Percentiles rank a stretch among this genome's conserved stretches.
These are phyloP conservation scores for Progne subis DNA, from an alignment of 2,113 vertebrate species.

Conservation along the genomic window DNA sequence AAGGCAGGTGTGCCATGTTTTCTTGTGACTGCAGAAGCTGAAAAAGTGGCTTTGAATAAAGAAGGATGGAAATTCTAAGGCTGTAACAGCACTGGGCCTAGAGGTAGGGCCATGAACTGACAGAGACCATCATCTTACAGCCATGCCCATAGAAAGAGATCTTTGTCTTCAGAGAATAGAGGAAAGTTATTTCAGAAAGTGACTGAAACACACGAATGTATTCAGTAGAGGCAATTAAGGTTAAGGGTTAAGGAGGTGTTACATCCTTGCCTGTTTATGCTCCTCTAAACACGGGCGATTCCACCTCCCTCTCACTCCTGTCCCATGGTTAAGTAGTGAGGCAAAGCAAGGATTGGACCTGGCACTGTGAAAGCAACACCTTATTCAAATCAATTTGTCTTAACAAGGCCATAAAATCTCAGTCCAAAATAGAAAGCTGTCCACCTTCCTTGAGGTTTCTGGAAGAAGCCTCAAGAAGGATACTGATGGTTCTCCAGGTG, in stretches of 20 bases:
- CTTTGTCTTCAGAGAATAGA: not conserved
- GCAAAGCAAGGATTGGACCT: not conserved
- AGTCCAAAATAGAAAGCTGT: not conserved
- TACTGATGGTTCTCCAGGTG: not conserved
- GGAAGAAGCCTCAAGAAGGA: not conserved
- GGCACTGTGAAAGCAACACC: not conserved
- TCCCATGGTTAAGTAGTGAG: not conserved
- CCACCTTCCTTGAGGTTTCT: not conserved
- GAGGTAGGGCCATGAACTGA: not conserved
- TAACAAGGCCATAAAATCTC: not conserved
- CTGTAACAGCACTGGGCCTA: not conserved
- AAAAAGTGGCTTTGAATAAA: slow-evolving; percentile 15
- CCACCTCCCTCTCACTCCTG: not conserved
- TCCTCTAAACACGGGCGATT: not conserved
- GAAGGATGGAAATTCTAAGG: not conserved
- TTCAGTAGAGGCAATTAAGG: not conserved
- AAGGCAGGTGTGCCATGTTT: not conserved
- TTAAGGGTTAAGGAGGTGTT: not conserved
- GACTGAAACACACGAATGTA: not conserved
- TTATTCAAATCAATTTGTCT: not conserved
- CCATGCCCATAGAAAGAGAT: not conserved
- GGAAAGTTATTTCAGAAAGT: not conserved
- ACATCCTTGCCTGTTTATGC: not conserved
- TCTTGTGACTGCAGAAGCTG: not conserved
- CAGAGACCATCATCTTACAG: not conserved